Evolutionary conservation across 2,797 vertebrate species (phyloP), one percentile per base, ranked within the genome.

Genomic region (Cynodonichthys magdalenae): DNA sequence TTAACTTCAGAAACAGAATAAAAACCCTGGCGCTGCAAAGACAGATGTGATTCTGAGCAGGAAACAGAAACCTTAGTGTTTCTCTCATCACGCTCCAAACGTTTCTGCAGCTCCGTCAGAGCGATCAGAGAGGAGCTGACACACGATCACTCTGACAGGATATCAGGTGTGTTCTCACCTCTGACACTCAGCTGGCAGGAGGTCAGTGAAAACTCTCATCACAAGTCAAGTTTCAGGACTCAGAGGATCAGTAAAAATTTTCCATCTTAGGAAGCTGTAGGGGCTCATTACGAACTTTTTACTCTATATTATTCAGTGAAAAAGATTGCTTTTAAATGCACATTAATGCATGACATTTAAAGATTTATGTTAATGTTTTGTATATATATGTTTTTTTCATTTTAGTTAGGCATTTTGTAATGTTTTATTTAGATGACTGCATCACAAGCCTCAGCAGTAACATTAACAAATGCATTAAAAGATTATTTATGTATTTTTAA

Each of bases 141-240:
- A 65, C 69, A 79, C 18, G 31, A 68, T 71, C 71, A 71, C 56
- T 73, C 48, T 74, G 63, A 86, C 80, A 74, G 75, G 52, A 71
- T 52, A 53, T 81, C 72, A 36, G 58, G 28, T 69, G 59, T 74
- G 72, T 75, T 82, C 76, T 83, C 80, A 74, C 79, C 68, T 53
- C 59, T 69, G 71, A 74, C 76, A 83, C 73, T 42, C 70, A 69
- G 20, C 69, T 77, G 76, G 59, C 51, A 55, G 34, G 39, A 50
- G 52, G 17, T 27, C 47, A 45, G 63, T 28, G 17, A 41, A n/a
- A 10, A 53, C 17, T 53, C 58, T 60, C 53, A 69, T 79, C 75
- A 80, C 48, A 56, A 28, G 42, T 61, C 53, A 17, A 18, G 51
- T 14, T 39, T 39, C 36, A 12, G 36, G 12, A 39, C 11, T 3